phyloP scores from a whole-genome alignment of 1,140 invertebrate genomes.

The Ruditapes philippinarum region DNA sequence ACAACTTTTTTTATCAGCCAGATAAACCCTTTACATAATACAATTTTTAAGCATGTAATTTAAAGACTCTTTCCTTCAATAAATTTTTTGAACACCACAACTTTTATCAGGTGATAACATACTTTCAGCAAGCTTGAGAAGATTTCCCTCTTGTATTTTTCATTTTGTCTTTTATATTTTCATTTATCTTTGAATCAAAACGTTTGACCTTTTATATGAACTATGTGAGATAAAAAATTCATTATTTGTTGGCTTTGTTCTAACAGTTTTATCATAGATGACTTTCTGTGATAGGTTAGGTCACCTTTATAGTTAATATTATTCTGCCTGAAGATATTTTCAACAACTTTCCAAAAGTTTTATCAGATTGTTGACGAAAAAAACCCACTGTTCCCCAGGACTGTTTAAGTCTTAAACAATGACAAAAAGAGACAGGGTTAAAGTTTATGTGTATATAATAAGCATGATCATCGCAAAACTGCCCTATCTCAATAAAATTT shows the following conservation, averaged over 20 bases:
- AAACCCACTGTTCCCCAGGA: not conserved
- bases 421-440: not conserved
- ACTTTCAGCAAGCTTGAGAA: too few species aligned
- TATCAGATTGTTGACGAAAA: not conserved
- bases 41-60: slow-evolving; percentile 1
- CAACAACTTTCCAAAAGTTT: slow-evolving; percentile 1
- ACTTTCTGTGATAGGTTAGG: not conserved
- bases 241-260: slow-evolving; percentile 15
- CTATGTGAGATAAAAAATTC: not conserved
- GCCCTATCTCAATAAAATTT: too few species aligned
- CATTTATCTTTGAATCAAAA: not conserved
- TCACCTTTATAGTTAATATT: slow-evolving; percentile 15
- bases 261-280: not conserved
- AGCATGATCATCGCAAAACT: too few species aligned
- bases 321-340: not conserved
- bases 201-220: slow-evolving; percentile 19
- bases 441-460: not conserved
- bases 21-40: not conserved
- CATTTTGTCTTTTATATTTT: not conserved
- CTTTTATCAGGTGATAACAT: too few species aligned
- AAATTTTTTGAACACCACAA: too few species aligned
- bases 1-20: not conserved
- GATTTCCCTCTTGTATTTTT: too few species aligned
- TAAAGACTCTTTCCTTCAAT: not conserved
- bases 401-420: slow-evolving; percentile 1